Base-by-base conservation (phyloP, 1,140 invertebrate species). In the Trichoplusia ni region DNA sequence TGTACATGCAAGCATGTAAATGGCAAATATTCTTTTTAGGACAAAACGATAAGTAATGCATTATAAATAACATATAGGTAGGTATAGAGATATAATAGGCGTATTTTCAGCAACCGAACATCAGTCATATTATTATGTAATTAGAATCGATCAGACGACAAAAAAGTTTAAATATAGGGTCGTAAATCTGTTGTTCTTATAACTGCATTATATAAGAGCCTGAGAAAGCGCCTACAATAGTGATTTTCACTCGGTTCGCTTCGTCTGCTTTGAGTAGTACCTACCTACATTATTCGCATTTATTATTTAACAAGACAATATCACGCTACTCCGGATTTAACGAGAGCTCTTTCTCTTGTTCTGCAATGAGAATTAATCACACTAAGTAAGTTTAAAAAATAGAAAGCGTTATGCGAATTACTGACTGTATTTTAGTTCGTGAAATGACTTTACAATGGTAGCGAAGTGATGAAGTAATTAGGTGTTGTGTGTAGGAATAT, bases 241-340 rank as follows among this genome's bases (percentile, higher is more conserved):
- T 54, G 51, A 40, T 54, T 54, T 53, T 40, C 19, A 14, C 35
- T 54, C 51, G 33, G 51, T 54, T 31, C 29, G 47, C 31, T 51
- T 51, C 47, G 29, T 35, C 47, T 51, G 47, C 47, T 51, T 33
- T 33, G 29, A 54, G 33, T 54, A 11, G 31, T 54, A 23, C 33
- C 33, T 9, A n/a, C n/a, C 21, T 37, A 44, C 27, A 44, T 44
- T 42, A 33, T 44, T 29, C 54, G 16, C 25, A 31, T 42, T 42
- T 42, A 58, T 44, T 59, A 59, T 59, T 44, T 59, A 44, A 29
- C 38, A 31, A 21, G 16, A 31, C 37, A 54, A 38, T 54, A 54
- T 54, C 33, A 54, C 35, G 51, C 35, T 40, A 25, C 27, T 54
- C 21, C n/a, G 13, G 33, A 54, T 54, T 54, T 38, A 31, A 44